Evolutionary conservation across 2,113 vertebrate species (phyloP).

Genomic region (Nothoprocta perdicaria): DNA sequence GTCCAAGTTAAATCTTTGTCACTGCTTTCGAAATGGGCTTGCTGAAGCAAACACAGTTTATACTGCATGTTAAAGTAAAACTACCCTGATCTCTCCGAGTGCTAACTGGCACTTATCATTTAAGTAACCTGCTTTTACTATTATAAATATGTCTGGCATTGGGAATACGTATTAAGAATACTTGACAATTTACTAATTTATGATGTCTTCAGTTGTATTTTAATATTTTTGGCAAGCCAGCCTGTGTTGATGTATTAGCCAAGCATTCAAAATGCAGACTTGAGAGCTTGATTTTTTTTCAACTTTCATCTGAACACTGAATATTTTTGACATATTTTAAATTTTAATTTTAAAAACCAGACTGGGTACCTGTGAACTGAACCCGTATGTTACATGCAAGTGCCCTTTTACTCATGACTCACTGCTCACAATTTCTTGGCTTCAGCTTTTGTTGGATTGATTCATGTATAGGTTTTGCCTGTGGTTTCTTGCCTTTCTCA

Average conservation of each 20-base stretch:
- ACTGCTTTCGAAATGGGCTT: slow-evolving; percentile 46
- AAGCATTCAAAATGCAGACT: slow-evolving; percentile 73
- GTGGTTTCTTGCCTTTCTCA: neutral
- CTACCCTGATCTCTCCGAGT: slow-evolving; percentile 29
- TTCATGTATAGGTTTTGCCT: slow-evolving; percentile 15
- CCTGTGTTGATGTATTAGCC: slow-evolving; percentile 74
- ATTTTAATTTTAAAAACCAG: slow-evolving; percentile 74
- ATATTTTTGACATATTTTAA: slow-evolving; percentile 75
- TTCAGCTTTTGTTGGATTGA: slow-evolving; percentile 47
- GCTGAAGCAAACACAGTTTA: slow-evolving; percentile 52
- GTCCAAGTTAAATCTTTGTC: slow-evolving; percentile 52
- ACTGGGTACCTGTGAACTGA: slow-evolving; percentile 67
- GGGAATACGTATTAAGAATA: slow-evolving; percentile 66
- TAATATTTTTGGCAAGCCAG: slow-evolving; percentile 74
- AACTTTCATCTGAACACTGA: slow-evolving; percentile 64
- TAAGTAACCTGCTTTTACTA: slow-evolving; percentile 71
- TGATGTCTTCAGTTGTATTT: slow-evolving; percentile 76
- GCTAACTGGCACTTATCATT: slow-evolving; percentile 56
- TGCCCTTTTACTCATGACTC: slow-evolving; percentile 58
- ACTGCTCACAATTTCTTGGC: slow-evolving; percentile 56
- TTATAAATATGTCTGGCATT: slow-evolving; percentile 69
- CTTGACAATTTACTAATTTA: slow-evolving; percentile 79
- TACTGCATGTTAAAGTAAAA: slow-evolving; percentile 32
- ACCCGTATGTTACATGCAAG: slow-evolving; percentile 61
- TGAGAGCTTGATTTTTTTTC: slow-evolving; percentile 66